Percentiles rank a stretch among this genome's conserved stretches.
Conservation (phyloP, 2,797 vertebrate genomes). For the Crocodylus rhombifer region DNA sequence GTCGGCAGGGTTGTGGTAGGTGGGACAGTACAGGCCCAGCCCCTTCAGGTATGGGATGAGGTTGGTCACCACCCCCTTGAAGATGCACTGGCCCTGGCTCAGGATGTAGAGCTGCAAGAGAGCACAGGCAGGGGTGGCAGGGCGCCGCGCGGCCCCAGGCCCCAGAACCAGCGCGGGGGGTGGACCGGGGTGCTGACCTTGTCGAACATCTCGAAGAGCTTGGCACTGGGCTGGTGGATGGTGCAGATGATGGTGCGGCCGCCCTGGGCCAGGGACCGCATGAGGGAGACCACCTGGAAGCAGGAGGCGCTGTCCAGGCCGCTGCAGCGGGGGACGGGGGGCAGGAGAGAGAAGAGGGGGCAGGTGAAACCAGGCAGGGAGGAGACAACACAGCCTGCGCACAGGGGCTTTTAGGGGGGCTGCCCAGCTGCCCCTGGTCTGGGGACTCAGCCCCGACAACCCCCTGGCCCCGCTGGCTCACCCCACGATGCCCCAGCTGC, state of each 20-base stretch:
- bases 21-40: conserved; percentile 95
- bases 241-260: conserved; percentile 98
- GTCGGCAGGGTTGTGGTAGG: conserved; percentile 98
- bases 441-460: too few relatives aligned
- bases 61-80: conserved; percentile 94
- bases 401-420: too few relatives aligned
- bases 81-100: conserved; percentile 99
- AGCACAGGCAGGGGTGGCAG: not conserved
- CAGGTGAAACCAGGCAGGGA: not conserved
- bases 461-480: too few relatives aligned
- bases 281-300: conserved; percentile 97
- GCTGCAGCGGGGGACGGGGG: conserved; percentile 71
- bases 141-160: too few relatives aligned
- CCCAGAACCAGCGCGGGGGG: not conserved
- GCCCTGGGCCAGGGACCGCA: conserved; percentile 95
- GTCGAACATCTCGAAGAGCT: conserved; percentile 99
- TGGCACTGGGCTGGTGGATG: conserved; percentile 99
- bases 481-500: too few relatives aligned
- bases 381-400: not conserved
- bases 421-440: too few relatives aligned
- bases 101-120: conserved; percentile 94
- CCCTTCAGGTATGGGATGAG: conserved; percentile 98
- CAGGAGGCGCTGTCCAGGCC: conserved; percentile 97
- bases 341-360: not conserved
- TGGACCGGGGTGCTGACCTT: conserved; percentile 81